Evolutionary conservation across 37 sponge, comb jelly and placozoan genomes (phyloP).

Genomic region (Theonella swinhoei): DNA sequence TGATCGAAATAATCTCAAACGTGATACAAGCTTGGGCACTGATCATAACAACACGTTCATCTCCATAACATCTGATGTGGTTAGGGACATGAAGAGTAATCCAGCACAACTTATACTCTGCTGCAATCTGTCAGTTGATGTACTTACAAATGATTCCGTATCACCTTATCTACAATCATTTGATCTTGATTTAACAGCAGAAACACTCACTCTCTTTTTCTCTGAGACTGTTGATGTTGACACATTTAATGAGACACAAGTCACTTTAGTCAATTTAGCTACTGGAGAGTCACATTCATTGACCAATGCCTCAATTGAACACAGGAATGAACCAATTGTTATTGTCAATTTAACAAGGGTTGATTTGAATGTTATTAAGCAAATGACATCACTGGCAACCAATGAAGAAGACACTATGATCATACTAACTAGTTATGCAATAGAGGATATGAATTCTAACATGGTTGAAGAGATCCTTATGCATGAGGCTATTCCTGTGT

Average conservation of each 20-base stretch:
- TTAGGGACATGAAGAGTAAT: conserved; percentile 78
- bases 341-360: conserved; percentile 56
- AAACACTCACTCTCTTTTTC: conserved; percentile 75
- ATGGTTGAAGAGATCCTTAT: conserved; percentile 26
- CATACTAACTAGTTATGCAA: conserved; percentile 53
- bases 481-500: conserved; percentile 30
- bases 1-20: conserved; percentile 89
- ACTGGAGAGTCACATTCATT: conserved; percentile 54
- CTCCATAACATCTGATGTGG: conserved; percentile 12
- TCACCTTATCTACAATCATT: conserved; percentile 61
- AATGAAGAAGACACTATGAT: conserved; percentile 50
- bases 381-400: conserved; percentile 66
- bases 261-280: conserved; percentile 52
- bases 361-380: conserved; percentile 85
- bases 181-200: conserved; percentile 81
- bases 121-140: conserved; percentile 32
- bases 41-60: conserved; percentile 66
- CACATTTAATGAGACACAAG: conserved; percentile 71
- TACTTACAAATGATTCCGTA: conserved; percentile 49
- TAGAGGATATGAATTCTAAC: conserved; percentile 88
- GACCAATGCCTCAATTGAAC: conserved; percentile 49
- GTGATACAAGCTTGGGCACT: conserved; percentile 64
- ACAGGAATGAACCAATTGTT: conserved; percentile 80
- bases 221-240: conserved; percentile 82
- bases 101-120: conserved; percentile 2